Evolutionary conservation across 1,140 invertebrate genomes (phyloP), one percentile per base, ranked within the genome.

Genomic region (Bombus pyrosoma): DNA sequence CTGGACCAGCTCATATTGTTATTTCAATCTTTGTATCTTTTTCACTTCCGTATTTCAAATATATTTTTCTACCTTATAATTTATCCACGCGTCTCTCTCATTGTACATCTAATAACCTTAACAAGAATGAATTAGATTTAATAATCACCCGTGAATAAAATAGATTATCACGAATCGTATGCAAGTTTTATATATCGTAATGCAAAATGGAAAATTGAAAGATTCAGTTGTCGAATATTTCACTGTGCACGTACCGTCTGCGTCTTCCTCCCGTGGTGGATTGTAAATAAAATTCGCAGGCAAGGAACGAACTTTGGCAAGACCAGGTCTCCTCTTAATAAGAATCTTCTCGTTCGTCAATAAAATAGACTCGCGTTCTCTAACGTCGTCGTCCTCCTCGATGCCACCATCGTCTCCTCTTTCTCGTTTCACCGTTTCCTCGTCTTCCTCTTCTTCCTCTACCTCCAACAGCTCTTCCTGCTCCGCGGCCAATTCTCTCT

Each of bases 391-490:
- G 13, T 93, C 93, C 76, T 97, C 96, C 83, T 97, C 96, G 87
- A 97, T 83, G 28, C 92, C 91, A 77, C 93, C 95, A 15, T 92
- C 92, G 76, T 96, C 96, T 81, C 88, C 92, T 69, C 95, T 93
- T 62, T 93, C 93, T 83, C 96, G 95, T 32, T 95, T 89, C 62
- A 95, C 94, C 12, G 94, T 94, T 85, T 97, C 93, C 87, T 97
- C 96, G 89, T 97, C 97, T 81, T 97, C 96, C 83, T 97, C 96
- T 84, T 97, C 97, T 88, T 97, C 97, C 88, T 97, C 96, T 75
- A 97, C 96, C 83, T 97, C 97, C 74, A 97, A 84, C 37, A 95
- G 85, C 83, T 96, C 95, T 71, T 95, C 95, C 73, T 96, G 96
- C 87, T 96, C 96, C 8, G 96, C 96, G 1, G 95, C 95, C 43